Percentiles rank a stretch among this genome's conserved stretches.
Conservation (phyloP, 2,888 invertebrate genomes). For the Nymphalis polychloros region DNA sequence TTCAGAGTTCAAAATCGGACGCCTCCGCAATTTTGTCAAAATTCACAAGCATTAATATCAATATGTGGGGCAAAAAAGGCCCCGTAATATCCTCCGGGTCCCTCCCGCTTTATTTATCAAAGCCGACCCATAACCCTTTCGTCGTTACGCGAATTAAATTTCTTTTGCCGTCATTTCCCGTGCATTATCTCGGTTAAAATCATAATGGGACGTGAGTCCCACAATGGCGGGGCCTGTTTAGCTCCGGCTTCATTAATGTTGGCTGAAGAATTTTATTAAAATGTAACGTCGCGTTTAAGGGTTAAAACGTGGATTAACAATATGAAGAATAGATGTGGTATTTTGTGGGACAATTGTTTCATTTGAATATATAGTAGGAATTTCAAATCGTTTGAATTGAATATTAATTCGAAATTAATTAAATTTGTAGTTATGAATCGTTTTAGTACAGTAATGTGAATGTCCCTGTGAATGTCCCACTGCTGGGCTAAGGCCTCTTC, state of each 20-base stretch:
- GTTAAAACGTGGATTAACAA: slow-evolving; percentile 47
- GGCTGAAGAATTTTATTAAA: slow-evolving; percentile 79
- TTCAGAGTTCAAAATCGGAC: slow-evolving; percentile 27
- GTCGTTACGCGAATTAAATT: slow-evolving; percentile 81
- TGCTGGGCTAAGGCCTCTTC: no score
- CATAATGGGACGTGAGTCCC: slow-evolving; percentile 70
- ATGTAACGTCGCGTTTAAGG: slow-evolving; percentile 72
- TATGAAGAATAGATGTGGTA: slow-evolving; percentile 23
- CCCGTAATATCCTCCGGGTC: slow-evolving; percentile 72
- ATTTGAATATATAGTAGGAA: not conserved
- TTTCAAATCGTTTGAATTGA: not conserved
- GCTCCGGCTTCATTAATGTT: slow-evolving; percentile 75
- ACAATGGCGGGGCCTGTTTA: slow-evolving; percentile 73
- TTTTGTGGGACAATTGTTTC: not conserved
- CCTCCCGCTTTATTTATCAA: slow-evolving; percentile 75
- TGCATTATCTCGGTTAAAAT: slow-evolving; percentile 80
- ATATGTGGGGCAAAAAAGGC: slow-evolving; percentile 79
- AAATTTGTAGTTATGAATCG: not conserved
- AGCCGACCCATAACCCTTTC: slow-evolving; percentile 80
- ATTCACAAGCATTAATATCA: slow-evolving; percentile 80
- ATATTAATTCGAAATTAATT: not conserved
- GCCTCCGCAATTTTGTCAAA: slow-evolving; percentile 74
- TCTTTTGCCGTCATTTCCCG: slow-evolving; percentile 82
- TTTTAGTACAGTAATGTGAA: no score
- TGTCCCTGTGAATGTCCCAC: no score